Conservation (phyloP, 2,113 vertebrate species). For the Phaethornis superciliosus region DNA sequence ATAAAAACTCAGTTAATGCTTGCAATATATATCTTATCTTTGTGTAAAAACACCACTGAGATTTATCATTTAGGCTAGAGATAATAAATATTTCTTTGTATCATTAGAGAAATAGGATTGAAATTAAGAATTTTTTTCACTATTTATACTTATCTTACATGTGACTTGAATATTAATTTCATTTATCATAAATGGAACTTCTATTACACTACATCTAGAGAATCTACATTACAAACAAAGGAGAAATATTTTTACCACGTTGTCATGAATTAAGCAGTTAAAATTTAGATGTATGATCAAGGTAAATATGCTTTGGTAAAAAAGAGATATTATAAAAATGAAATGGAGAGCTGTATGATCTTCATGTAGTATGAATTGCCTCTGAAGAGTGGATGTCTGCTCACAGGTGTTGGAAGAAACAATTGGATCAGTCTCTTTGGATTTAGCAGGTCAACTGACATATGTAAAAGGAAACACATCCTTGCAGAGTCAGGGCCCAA, state of each 20-base stretch:
- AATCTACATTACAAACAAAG: neutral
- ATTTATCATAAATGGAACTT: neutral
- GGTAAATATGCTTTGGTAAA: neutral
- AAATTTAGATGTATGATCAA: neutral
- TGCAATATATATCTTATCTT: neutral
- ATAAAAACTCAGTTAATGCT: neutral
- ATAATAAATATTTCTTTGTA: neutral
- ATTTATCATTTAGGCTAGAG: neutral
- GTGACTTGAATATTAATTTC: neutral
- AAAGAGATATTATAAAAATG: neutral
- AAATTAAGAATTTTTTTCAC: neutral
- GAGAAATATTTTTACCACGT: neutral
- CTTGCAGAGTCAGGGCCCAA: neutral
- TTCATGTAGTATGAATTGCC: neutral
- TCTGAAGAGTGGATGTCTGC: neutral
- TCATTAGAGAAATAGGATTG: neutral
- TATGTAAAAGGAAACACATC: neutral
- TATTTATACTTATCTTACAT: neutral
- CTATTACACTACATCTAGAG: neutral
- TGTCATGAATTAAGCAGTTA: neutral
- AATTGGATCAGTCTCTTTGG: neutral
- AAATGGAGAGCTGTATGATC: neutral
- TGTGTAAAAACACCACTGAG: neutral
- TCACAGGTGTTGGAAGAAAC: neutral
- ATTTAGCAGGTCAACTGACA: neutral